Evolutionary conservation across 2,888 invertebrate genomes (phyloP).

Genomic region (Priocnemis perturbator): DNA sequence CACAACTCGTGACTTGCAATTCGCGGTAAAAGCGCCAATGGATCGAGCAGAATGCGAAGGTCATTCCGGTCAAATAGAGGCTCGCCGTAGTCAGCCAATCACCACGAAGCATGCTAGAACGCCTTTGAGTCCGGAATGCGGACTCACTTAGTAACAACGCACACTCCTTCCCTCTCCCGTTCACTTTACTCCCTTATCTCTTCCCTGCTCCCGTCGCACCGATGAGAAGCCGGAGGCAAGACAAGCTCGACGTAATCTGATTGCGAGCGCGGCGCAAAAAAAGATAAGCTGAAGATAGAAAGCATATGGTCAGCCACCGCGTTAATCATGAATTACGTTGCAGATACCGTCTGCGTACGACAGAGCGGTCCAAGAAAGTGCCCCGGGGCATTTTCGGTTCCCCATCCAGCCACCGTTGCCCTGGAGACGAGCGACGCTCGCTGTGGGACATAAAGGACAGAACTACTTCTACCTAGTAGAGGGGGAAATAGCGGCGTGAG

Average conservation of each 20-base stretch:
- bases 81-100: slow-evolving; percentile 64
- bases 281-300: not conserved
- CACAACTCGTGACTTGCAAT: slow-evolving; percentile 25
- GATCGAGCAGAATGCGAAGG: slow-evolving; percentile 61
- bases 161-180: slow-evolving; percentile 13
- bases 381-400: too few relatives aligned
- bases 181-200: not conserved
- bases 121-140: slow-evolving; percentile 30
- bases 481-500: too few relatives aligned
- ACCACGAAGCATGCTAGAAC: slow-evolving; percentile 32
- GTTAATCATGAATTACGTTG: slow-evolving; percentile 6
- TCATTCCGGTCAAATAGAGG: slow-evolving; percentile 63
- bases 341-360: not conserved
- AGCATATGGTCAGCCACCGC: slow-evolving; percentile 5
- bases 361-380: too few relatives aligned
- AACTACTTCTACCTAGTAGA: too few relatives aligned
- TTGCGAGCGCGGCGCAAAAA: not conserved
- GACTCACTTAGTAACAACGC: slow-evolving; percentile 44
- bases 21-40: slow-evolving; percentile 43
- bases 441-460: too few relatives aligned
- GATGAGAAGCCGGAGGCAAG: not conserved
- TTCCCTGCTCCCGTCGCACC: not conserved
- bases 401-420: too few relatives aligned
- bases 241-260: not conserved
- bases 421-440: too few relatives aligned